Evolutionary conservation across 2,888 invertebrate genomes (phyloP).

Genomic region (Eupeodes latifasciatus): DNA sequence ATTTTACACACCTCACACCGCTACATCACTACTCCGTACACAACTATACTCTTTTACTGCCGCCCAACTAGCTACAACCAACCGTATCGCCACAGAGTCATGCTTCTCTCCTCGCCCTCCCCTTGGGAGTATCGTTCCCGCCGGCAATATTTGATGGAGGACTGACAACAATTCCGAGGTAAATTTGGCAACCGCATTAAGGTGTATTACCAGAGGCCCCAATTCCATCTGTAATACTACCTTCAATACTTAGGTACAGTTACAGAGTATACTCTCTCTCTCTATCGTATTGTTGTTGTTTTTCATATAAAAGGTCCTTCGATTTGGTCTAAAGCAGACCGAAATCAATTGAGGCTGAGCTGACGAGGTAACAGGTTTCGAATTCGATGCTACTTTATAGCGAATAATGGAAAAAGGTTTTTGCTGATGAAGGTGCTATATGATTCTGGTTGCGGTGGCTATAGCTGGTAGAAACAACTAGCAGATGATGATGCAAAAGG

Average conservation of each 20-base stretch:
- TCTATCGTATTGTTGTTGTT: background rate
- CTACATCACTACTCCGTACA: background rate
- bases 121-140: slow-evolving; percentile 18
- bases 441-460: background rate
- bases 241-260: background rate
- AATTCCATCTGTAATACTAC: slow-evolving; percentile 26
- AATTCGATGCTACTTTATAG: slow-evolving; percentile 19
- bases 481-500: slow-evolving; percentile 15
- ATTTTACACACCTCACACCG: slow-evolving; percentile 70
- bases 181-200: slow-evolving; percentile 73
- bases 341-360: slow-evolving; percentile 60
- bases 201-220: slow-evolving; percentile 68
- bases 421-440: slow-evolving; percentile 22
- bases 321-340: slow-evolving; percentile 47
- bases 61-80: slow-evolving; percentile 1
- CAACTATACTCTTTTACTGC: background rate
- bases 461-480: background rate
- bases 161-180: slow-evolving; percentile 71
- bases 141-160: slow-evolving; percentile 54
- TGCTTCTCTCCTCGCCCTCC: background rate
- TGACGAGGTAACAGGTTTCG: slow-evolving; percentile 53
- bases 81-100: slow-evolving; percentile 7
- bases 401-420: slow-evolving; percentile 14
- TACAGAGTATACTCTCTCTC: too few relatives aligned
- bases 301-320: slow-evolving; percentile 14